These are phyloP conservation scores for Dicranocentrus wangi DNA, from an alignment of 2,888 invertebrate species.

Conservation along the genomic window DNA sequence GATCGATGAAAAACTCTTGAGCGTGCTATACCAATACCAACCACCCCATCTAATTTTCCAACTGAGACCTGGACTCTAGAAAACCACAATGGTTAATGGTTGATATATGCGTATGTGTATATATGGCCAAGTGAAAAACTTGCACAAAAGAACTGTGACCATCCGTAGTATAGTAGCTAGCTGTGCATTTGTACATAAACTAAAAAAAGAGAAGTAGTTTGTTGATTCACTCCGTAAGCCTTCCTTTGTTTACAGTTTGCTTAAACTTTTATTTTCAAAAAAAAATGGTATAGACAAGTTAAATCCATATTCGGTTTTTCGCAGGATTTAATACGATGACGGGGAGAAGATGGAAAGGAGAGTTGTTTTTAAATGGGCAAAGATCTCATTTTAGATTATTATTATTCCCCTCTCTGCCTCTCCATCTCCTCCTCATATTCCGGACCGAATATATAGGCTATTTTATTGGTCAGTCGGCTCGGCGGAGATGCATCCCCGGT, in stretches of 20 bases:
- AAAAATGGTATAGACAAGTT: constrained; percentile 39
- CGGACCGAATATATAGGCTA: neutral
- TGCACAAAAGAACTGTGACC: neutral
- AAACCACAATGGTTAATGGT: neutral
- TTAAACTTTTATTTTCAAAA: constrained; percentile 28
- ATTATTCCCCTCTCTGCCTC: neutral
- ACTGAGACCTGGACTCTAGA: neutral
- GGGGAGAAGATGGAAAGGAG: neutral
- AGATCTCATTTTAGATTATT: constrained; percentile 43
- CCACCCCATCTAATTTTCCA: constrained; percentile 18
- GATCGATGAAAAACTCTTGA: constrained; percentile 38
- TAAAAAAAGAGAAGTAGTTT: constrained; percentile 30
- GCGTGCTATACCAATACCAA: neutral
- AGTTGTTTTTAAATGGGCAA: constrained; percentile 10
- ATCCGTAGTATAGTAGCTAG: neutral
- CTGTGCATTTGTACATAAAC: no score
- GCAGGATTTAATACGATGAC: neutral
- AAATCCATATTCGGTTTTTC: constrained; percentile 25
- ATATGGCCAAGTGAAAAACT: neutral
- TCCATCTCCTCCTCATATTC: neutral
- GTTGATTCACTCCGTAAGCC: constrained; percentile 1
- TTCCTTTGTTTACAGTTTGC: neutral
- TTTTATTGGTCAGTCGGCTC: constrained; percentile 12
- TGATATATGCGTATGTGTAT: neutral
- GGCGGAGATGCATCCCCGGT: constrained; percentile 3